Evolutionary conservation across 1,140 invertebrate genomes (phyloP), one percentile per base, ranked within the genome.

Genomic region (Mizuhopecten yessoensis): DNA sequence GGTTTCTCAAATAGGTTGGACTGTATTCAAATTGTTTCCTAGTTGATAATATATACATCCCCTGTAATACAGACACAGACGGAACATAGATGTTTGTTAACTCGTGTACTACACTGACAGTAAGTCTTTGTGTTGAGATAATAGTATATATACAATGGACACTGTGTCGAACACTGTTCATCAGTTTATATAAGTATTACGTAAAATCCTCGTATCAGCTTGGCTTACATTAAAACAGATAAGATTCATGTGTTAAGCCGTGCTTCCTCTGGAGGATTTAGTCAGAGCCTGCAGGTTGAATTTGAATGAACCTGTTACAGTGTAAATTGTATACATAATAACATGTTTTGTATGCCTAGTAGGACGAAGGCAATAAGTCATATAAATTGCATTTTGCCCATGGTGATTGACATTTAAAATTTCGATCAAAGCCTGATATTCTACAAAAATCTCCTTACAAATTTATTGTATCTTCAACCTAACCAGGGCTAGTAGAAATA

Each of bases 191-290:
- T 75, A 75, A 13, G n/a, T 75, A 75, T 75, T 29, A 75, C n/a
- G 29, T n/a, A 5, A 75, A 75, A n/a, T 75, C 57, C 57, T 75
- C 23, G 57, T 75, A 75, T 75, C 57, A 75, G 29, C 23, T 17
- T 75, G 57, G n/a, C n/a, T 75, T 75, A 75, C n/a, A 75, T 29
- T 29, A 75, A 75, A 75, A 75, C 23, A 75, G 57, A 75, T 75
- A 75, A n/a, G 57, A 75, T 29, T 75, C 23, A n/a, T 75, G 57
- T 75, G 57, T n/a, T 75, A 9, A 75, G 57, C 57, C 57, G 1
- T 29, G n/a, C 57, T 15, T 29, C 57, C n/a, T 75, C 57, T 29
- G 1, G 23, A 5, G 57, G 57, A 0, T 75, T 75, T 29, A 75
- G 57, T 75, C 57, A 29, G 57, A 29, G 57, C n/a, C 23, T 9